Evolutionary conservation across 2,888 invertebrate genomes (phyloP), one percentile per base, ranked within the genome.

Genomic region (Laspeyria flexula): DNA sequence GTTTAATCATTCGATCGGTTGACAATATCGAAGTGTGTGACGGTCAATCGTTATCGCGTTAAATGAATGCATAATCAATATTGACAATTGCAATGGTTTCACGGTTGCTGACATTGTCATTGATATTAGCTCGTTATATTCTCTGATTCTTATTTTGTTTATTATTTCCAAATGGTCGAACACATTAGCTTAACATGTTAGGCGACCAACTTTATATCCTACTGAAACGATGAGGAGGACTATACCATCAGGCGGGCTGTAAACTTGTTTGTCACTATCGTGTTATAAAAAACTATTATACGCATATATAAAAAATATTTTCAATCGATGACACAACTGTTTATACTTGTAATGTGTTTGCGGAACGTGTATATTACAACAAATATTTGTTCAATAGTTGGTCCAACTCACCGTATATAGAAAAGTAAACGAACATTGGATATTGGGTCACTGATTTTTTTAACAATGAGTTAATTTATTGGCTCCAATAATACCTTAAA

Each of bases 381-480:
- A 44, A 67, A 67, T 62, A 67, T 67, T 59, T 50, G 38, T 21
- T 31, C 37, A 38, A 57, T 29, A 29, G 34, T 39, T 52, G 15
- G 37, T 35, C 54, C 55, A 56, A 67, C 39, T 59, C 44, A 56
- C 52, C 39, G 35, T 39, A 15, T 38, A 30, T 35, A 13, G 18
- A 12, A 23, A 37, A 15, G 31, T 31, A 16, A 27, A 43, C 29
- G 13, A 21, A 27, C n/a, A 40, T 34, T 40, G n/a, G n/a, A 35
- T 43, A 38, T 43, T 47, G 40, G 47, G 43, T 53, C 45, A 47
- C 37, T 25, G 9, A 30, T 33, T 16, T 29, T 25, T 42, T 42
- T 15, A 31, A 10, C 15, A 42, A 46, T 41, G 38, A 43, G 16
- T 43, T 53, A 23, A 50, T 38, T 5, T 25, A 30, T 25, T 11